Percentiles rank a stretch among this genome's conserved stretches.
phyloP scores from a whole-genome alignment of 2,888 invertebrate species.

The Drosophila ezoana region DNA sequence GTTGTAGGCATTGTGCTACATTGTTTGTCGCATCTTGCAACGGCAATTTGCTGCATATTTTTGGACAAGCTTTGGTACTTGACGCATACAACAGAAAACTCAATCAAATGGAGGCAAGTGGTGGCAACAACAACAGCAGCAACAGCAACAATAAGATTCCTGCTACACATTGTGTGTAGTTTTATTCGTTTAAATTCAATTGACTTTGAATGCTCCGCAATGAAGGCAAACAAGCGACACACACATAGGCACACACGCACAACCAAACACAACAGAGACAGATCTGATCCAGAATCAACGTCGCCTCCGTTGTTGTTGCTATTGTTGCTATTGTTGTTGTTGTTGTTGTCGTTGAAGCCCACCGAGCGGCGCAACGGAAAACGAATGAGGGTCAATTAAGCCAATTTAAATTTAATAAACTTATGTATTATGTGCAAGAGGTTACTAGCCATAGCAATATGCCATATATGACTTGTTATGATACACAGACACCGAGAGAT shows the following conservation, averaged over 20 bases:
- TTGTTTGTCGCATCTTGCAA: conserved; percentile 52
- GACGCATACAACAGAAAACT: conserved; percentile 52
- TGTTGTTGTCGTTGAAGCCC: conserved; percentile 43
- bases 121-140: conserved; percentile 47
- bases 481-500: conserved; percentile 42
- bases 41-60: conserved; percentile 66
- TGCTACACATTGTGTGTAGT: conserved; percentile 67
- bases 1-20: conserved; percentile 16
- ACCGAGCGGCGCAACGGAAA: conserved; percentile 69
- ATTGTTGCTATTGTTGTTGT: conserved; percentile 1
- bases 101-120: conserved; percentile 77
- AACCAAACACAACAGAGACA: conserved; percentile 16
- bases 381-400: conserved; percentile 85
- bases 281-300: conserved; percentile 38
- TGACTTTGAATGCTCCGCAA: conserved; percentile 78
- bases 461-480: conserved; percentile 68
- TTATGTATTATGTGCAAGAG: conserved; percentile 84
- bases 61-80: conserved; percentile 57
- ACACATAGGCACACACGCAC: conserved; percentile 16
- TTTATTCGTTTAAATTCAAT: conserved; percentile 79
- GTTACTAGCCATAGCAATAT: conserved; percentile 74
- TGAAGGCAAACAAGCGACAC: conserved; percentile 65
- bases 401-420: conserved; percentile 86
- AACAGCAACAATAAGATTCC: conserved; percentile 50
- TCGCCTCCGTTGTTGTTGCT: conserved; percentile 26